Conservation (phyloP, 2,797 vertebrate species). For the Ptychadena robeensis region DNA sequence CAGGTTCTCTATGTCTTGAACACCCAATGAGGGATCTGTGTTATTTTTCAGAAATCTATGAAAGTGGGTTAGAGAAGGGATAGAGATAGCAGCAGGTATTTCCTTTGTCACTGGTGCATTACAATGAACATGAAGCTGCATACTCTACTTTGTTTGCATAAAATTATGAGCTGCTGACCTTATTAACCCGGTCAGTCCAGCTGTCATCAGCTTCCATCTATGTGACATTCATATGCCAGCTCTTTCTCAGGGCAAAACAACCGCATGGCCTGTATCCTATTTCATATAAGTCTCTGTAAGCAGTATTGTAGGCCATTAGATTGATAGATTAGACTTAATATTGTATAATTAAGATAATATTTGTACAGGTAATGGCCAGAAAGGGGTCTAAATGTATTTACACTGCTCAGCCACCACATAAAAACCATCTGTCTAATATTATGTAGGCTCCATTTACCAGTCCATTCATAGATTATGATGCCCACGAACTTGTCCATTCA, state of each 20-base stretch:
- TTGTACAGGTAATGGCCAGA: too few species aligned
- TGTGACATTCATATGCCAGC: slow-evolving; percentile 15
- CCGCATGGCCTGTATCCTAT: slow-evolving; percentile 5
- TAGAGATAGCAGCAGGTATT: neutral
- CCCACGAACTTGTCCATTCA: too few species aligned
- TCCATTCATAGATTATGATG: too few species aligned
- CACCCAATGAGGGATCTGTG: neutral
- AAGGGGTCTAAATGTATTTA: too few species aligned
- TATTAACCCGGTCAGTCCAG: slow-evolving; percentile 12
- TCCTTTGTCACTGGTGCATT: slow-evolving; percentile 41
- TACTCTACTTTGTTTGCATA: slow-evolving; percentile 52
- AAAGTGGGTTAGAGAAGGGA: neutral
- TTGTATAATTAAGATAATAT: too few species aligned
- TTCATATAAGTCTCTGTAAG: neutral
- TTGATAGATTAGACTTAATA: neutral
- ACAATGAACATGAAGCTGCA: slow-evolving; percentile 46
- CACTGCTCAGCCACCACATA: too few species aligned
- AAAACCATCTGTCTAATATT: too few species aligned
- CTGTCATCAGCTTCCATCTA: slow-evolving; percentile 47
- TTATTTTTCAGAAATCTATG: slow-evolving; percentile 13
- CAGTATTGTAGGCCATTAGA: neutral
- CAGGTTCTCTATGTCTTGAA: too few species aligned
- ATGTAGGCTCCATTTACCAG: too few species aligned
- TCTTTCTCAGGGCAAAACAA: slow-evolving; percentile 10
- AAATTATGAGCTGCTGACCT: slow-evolving; percentile 43